Base-by-base conservation (phyloP, 2,888 invertebrate genomes). In the Macaria liturata region DNA sequence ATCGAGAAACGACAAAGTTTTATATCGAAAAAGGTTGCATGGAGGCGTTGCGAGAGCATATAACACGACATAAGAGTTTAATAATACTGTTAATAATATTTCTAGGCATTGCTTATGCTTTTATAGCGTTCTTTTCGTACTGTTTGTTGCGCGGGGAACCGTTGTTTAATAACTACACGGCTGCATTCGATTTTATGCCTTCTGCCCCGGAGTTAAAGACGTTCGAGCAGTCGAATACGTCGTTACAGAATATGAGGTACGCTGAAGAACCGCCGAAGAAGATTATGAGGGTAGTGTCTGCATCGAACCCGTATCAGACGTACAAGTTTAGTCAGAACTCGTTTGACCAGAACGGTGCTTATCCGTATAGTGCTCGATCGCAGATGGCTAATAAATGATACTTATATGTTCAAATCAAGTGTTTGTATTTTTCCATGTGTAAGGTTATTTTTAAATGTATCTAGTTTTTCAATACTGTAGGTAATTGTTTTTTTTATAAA, bases 71-170 rank as follows among this genome's bases (percentile, higher is more conserved):
- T 51, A 88, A 83, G 66, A 74, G 72, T 3, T 70, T 64, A 37
- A 61, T 89, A 8, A 80, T 88, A 67, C 80, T 78, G 52, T 86
- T 80, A 56, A 63, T 83, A 0, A 53, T 84, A 1, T 49, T 86
- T 4, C 49, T 81, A 3, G 57, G 62, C 0, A 9, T 80, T 0
- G 39, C 70, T 0, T 91, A 88, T 68, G 43, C 62, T 0, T 56
- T 81, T 9, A 43, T 88, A 43, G 69, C 83, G 3, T 65, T 86
- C 3, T 91, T 90, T 52, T 78, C 87, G 1, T 86, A 82, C 64
- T 84, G 85, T 45, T 78, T 91, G 4, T 74, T 86, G 9, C 74
- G 80, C 46, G 88, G 86, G 0, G 76, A 83, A 53, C 90, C 89
- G 0, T 64, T 89, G 39, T 61, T 86, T 0, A 77, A 69, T 0